Evolutionary conservation across 2,113 vertebrate genomes (phyloP).

Genomic region (Pelobates fuscus): DNA sequence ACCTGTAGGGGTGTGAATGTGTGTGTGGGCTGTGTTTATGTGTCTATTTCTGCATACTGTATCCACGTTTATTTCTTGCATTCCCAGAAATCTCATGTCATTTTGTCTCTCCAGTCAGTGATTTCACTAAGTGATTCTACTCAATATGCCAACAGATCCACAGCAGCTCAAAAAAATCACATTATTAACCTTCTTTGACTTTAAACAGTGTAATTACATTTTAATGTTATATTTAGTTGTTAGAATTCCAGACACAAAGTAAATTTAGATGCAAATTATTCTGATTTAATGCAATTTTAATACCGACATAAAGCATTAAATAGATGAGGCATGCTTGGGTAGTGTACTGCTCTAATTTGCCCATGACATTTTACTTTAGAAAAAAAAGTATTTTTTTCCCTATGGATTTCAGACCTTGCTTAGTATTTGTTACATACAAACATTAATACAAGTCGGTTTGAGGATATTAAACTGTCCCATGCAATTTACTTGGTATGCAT

Average conservation of each 20-base stretch:
- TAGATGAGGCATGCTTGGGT: slow-evolving; percentile 50
- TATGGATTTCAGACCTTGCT: not conserved
- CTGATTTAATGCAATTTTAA: slow-evolving; percentile 60
- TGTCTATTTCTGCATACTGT: not conserved
- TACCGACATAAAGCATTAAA: slow-evolving; percentile 64
- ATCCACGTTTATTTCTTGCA: not conserved
- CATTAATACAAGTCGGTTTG: too few species aligned
- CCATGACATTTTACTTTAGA: slow-evolving; percentile 59
- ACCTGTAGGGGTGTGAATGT: too few species aligned
- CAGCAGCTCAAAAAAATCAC: slow-evolving; percentile 57
- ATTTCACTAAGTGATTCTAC: slow-evolving; percentile 62
- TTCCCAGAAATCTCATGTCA: slow-evolving; percentile 28
- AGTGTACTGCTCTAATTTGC: slow-evolving; percentile 54
- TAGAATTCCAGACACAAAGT: slow-evolving; percentile 66
- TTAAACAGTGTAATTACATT: slow-evolving; percentile 68
- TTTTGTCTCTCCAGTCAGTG: slow-evolving; percentile 49
- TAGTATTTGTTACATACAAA: not conserved
- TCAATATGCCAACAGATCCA: slow-evolving; percentile 37
- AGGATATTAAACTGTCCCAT: too few species aligned
- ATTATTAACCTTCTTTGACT: slow-evolving; percentile 68
- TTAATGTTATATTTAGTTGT: slow-evolving; percentile 64
- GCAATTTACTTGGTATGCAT: too few species aligned
- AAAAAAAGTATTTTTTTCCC: slow-evolving; percentile 56
- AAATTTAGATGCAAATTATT: slow-evolving; percentile 62
- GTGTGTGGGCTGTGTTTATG: too few species aligned